Evolutionary conservation across 2,113 vertebrate species (phyloP).

Genomic region (Thalassoma bifasciatum): DNA sequence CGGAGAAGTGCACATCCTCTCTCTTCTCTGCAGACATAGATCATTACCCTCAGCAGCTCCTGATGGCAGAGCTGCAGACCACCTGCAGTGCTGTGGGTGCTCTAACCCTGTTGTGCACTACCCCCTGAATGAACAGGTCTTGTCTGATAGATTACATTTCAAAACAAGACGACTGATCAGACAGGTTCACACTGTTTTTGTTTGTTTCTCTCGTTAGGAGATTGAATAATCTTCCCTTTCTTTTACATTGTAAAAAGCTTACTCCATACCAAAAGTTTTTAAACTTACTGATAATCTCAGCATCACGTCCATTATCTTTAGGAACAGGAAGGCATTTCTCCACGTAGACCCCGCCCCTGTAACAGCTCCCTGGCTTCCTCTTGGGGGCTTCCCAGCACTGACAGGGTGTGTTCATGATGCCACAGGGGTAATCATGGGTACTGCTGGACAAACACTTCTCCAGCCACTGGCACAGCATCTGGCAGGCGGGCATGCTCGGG

Average conservation of each 20-base stretch:
- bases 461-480: constrained; percentile 98
- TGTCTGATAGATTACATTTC: constrained; percentile 11
- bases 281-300: constrained; percentile 89
- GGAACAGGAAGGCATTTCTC: constrained; percentile 91
- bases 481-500: constrained; percentile 95
- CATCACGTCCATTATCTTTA: constrained; percentile 86
- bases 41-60: constrained; percentile 50
- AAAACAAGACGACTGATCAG: constrained; percentile 19
- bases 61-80: constrained; percentile 5
- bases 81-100: constrained; percentile 11
- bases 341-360: constrained; percentile 90
- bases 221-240: not conserved
- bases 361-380: constrained; percentile 91
- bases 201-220: not conserved
- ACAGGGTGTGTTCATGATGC: constrained; percentile 98
- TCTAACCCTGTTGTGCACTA: constrained; percentile 5
- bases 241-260: constrained; percentile 1
- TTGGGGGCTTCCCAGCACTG: constrained; percentile 89
- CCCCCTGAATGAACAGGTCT: not conserved
- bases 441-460: constrained; percentile 92
- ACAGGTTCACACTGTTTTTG: not conserved
- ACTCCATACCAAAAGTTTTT: not conserved
- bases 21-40: constrained; percentile 24
- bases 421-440: constrained; percentile 93
- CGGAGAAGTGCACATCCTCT: constrained; percentile 47